Conservation (phyloP, 1,140 invertebrate genomes). For the Contarinia nasturtii region DNA sequence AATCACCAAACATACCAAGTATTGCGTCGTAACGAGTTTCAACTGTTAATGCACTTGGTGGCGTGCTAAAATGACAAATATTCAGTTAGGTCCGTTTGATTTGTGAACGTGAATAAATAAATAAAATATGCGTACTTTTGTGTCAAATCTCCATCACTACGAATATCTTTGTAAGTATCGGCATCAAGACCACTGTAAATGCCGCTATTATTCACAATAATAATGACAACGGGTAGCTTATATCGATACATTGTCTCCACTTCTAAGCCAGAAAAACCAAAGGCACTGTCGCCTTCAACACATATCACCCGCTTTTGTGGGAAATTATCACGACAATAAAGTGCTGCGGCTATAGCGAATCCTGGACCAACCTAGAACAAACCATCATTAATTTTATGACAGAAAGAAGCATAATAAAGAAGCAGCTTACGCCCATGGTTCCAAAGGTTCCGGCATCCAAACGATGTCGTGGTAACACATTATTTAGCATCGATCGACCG, state of each 20-base stretch:
- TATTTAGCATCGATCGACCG: constrained; percentile 70
- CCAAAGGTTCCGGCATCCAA: constrained; percentile 86
- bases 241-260: constrained; percentile 91
- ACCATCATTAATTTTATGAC: background rate
- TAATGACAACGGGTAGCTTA: constrained; percentile 72
- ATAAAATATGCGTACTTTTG: constrained; percentile 30
- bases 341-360: constrained; percentile 80
- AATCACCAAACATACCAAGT: constrained; percentile 63
- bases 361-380: constrained; percentile 54
- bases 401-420: background rate
- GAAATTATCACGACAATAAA: constrained; percentile 66
- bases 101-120: constrained; percentile 2
- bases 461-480: constrained; percentile 63
- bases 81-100: background rate
- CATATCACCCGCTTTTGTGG: constrained; percentile 68
- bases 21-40: constrained; percentile 77
- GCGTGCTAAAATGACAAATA: constrained; percentile 36
- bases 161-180: constrained; percentile 50
- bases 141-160: constrained; percentile 39
- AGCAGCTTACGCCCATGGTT: constrained; percentile 65
- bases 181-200: constrained; percentile 74
- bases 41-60: constrained; percentile 56
- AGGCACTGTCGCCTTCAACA: constrained; percentile 88
- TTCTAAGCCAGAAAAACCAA: constrained; percentile 96
- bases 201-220: constrained; percentile 92